Percentiles rank a stretch among this genome's conserved stretches.
phyloP scores from a whole-genome alignment of 1,140 invertebrate species.

The Spodoptera frugiperda region DNA sequence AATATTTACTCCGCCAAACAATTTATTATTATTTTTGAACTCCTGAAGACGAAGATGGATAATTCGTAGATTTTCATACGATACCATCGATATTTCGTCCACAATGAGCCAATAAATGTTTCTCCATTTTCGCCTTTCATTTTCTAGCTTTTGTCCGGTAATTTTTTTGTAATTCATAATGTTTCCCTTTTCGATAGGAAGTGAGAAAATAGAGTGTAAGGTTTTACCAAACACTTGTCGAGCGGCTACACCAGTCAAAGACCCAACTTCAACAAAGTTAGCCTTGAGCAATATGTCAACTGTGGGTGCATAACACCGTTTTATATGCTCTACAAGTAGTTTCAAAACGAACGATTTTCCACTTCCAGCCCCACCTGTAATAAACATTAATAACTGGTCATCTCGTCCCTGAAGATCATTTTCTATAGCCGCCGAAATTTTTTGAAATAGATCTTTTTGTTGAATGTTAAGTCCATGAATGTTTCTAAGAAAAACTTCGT shows the following conservation, averaged over 20 bases:
- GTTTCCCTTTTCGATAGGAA: slow-evolving; percentile 3
- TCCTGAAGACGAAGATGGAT: background rate
- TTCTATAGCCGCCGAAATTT: background rate
- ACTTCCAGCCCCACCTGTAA: slow-evolving; percentile 4
- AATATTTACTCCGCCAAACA: no score
- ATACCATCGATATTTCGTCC: slow-evolving; percentile 22
- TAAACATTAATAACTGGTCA: background rate
- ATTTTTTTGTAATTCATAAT: background rate
- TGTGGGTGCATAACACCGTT: background rate
- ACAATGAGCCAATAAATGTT: background rate
- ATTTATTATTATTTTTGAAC: slow-evolving; percentile 2
- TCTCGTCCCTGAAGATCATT: background rate
- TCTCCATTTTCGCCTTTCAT: slow-evolving; percentile 14
- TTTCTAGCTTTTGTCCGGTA: background rate
- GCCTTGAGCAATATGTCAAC: background rate
- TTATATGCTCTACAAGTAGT: background rate
- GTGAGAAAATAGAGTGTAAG: background rate
- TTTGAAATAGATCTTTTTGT: background rate
- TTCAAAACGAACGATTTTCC: background rate
- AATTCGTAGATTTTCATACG: background rate
- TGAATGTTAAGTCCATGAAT: background rate
- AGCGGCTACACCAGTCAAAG: slow-evolving; percentile 8
- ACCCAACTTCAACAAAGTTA: slow-evolving; percentile 6
- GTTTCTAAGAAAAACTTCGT: slow-evolving; percentile 48
- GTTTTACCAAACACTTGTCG: slow-evolving; percentile 19